Conservation (phyloP, 2,797 vertebrate species). For the Gymnothorax reevesii region DNA sequence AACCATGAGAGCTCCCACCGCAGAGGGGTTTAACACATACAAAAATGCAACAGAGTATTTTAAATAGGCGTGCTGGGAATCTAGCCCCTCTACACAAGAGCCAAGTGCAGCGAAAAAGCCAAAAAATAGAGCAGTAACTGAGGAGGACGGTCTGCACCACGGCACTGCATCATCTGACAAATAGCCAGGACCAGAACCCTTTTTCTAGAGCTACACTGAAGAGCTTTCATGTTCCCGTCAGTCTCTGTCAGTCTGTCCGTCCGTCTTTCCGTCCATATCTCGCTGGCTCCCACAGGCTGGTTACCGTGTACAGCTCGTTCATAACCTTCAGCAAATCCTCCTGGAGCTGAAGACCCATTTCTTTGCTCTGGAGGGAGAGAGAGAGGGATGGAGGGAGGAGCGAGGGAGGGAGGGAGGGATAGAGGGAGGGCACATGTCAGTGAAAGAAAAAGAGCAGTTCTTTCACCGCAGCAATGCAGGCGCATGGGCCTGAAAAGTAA, state of each 20-base stretch:
- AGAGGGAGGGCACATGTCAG: neutral
- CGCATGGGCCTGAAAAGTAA: neutral
- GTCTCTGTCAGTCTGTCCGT: neutral
- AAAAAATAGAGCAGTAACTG: neutral
- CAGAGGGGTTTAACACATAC: neutral
- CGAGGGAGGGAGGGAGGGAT: neutral
- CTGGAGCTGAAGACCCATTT: slow-evolving; percentile 11
- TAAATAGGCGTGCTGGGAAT: neutral
- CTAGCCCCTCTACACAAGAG: neutral
- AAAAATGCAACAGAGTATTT: neutral
- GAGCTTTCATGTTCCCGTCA: no score
- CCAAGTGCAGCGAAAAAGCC: neutral
- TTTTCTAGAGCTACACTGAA: neutral
- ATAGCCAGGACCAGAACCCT: neutral
- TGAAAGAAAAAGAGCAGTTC: neutral
- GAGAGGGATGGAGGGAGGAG: neutral
- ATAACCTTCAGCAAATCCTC: slow-evolving; percentile 13
- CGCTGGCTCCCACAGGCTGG: neutral
- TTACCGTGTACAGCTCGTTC: slow-evolving; percentile 15
- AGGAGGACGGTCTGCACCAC: neutral
- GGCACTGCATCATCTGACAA: neutral
- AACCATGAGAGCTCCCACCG: neutral
- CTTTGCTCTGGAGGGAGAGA: neutral
- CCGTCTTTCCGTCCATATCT: no score
- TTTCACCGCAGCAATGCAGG: neutral